Percentiles rank a stretch among this genome's conserved stretches.
phyloP scores from a whole-genome alignment of 1,140 invertebrate species.

The Pseudoatta argentina region DNA sequence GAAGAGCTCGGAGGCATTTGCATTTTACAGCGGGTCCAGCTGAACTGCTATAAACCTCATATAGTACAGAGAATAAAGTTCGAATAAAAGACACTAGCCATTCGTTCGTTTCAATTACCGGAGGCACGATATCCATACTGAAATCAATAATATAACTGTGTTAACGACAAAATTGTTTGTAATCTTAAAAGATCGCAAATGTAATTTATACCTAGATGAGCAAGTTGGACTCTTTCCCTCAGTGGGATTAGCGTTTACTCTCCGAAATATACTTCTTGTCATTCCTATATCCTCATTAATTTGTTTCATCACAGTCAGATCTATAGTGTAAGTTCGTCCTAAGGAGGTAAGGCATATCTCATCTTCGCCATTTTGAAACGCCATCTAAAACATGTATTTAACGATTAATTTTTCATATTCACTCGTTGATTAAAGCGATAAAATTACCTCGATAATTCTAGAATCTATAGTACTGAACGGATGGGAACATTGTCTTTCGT shows the following conservation, averaged over 20 bases:
- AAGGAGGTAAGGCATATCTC: slow-evolving; percentile 97
- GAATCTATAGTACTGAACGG: slow-evolving; percentile 91
- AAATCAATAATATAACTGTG: slow-evolving; percentile 64
- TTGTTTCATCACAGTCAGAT: slow-evolving; percentile 99
- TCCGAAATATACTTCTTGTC: slow-evolving; percentile 94
- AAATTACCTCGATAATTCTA: slow-evolving; percentile 92
- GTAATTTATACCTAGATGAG: slow-evolving; percentile 78
- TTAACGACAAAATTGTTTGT: slow-evolving; percentile 16
- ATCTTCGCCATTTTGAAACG: slow-evolving; percentile 97
- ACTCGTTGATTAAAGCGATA: neutral
- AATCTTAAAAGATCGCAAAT: neutral
- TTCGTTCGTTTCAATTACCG: slow-evolving; percentile 85
- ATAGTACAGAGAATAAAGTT: slow-evolving; percentile 96
- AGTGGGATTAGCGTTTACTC: slow-evolving; percentile 85
- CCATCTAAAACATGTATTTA: slow-evolving; percentile 89
- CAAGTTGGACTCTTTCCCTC: slow-evolving; percentile 84
- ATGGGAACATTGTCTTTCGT: slow-evolving; percentile 93
- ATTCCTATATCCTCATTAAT: slow-evolving; percentile 99
- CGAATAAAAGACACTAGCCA: slow-evolving; percentile 91
- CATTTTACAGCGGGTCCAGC: slow-evolving; percentile 98
- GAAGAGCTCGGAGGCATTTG: slow-evolving; percentile 97
- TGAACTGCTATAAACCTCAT: slow-evolving; percentile 98
- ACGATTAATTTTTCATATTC: slow-evolving; percentile 10
- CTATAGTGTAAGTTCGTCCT: slow-evolving; percentile 97
- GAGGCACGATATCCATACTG: slow-evolving; percentile 85